A percentile compares a stretch with the other conserved stretches of the same genome.
phyloP scores from a whole-genome alignment of 2,888 invertebrate species.

The Leptura quadrifasciata region DNA sequence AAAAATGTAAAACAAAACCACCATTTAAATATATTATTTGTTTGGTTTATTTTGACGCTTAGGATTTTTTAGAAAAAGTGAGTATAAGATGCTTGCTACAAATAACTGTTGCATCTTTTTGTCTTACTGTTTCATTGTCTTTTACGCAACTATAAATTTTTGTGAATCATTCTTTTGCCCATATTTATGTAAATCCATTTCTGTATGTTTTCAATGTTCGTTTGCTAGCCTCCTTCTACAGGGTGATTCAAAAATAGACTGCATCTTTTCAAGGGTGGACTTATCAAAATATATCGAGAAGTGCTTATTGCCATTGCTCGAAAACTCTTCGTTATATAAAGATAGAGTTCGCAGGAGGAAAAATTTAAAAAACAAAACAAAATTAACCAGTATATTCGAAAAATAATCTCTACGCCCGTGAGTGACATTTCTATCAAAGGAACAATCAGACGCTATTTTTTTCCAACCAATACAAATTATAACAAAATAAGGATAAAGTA shows the following conservation, averaged over 20 bases:
- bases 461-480: too few relatives aligned
- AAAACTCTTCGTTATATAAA: too few relatives aligned
- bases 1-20: conserved; percentile 5
- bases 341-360: too few relatives aligned
- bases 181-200: conserved; percentile 18
- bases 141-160: conserved; percentile 25
- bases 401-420: too few relatives aligned
- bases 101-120: conserved; percentile 60
- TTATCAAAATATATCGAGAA: too few relatives aligned
- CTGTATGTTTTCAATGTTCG: conserved; percentile 28
- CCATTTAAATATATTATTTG: conserved; percentile 38
- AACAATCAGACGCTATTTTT: too few relatives aligned
- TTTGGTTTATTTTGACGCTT: conserved; percentile 68
- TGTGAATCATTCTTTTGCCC: conserved; percentile 14
- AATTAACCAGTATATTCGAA: too few relatives aligned
- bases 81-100: conserved; percentile 70
- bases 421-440: too few relatives aligned
- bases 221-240: conserved; percentile 47
- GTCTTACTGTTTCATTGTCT: conserved; percentile 52
- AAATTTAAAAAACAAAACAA: too few relatives aligned
- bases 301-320: too few relatives aligned
- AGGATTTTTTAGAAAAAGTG: conserved; percentile 78
- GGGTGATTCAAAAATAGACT: conserved; percentile 5
- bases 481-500: too few relatives aligned
- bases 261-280: too few relatives aligned